Evolutionary conservation across 2,113 vertebrate genomes (phyloP).

Genomic region (Lutjanus erythropterus): DNA sequence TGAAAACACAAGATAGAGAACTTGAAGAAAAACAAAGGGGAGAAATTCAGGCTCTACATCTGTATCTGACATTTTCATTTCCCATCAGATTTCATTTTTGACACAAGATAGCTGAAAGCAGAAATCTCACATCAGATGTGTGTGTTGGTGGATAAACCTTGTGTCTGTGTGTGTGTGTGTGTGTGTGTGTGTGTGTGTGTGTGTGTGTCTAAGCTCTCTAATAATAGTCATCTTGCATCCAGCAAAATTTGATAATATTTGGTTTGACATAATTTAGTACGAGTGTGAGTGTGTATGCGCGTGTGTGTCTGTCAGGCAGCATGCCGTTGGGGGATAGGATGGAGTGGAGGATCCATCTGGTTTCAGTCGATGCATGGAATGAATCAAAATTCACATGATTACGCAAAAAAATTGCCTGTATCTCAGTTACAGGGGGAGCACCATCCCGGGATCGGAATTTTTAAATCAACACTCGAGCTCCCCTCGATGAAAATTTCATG

Average conservation of each 20-base stretch:
- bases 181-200: constrained; percentile 8
- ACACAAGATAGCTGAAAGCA: constrained; percentile 10
- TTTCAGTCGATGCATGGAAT: constrained; percentile 40
- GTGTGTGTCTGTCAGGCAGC: constrained; percentile 18
- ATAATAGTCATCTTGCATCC: constrained; percentile 22
- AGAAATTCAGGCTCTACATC: background rate
- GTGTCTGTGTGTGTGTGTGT: background rate
- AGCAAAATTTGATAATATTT: constrained; percentile 13
- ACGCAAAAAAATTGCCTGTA: constrained; percentile 43
- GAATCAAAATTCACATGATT: constrained; percentile 51
- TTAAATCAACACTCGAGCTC: constrained; percentile 23
- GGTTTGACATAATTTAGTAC: background rate
- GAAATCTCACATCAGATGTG: constrained; percentile 10
- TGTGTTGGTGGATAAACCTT: background rate
- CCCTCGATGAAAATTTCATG: constrained; percentile 41
- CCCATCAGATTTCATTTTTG: background rate
- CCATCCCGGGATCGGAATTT: constrained; percentile 9
- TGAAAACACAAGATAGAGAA: background rate
- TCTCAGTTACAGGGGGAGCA: background rate
- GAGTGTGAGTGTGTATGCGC: background rate
- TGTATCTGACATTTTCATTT: constrained; percentile 39
- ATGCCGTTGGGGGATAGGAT: constrained; percentile 3
- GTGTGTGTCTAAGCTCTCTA: background rate
- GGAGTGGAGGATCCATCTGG: constrained; percentile 51
- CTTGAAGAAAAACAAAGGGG: background rate